Conservation (phyloP, 1,140 invertebrate species). For the Zaprionus africanus region DNA sequence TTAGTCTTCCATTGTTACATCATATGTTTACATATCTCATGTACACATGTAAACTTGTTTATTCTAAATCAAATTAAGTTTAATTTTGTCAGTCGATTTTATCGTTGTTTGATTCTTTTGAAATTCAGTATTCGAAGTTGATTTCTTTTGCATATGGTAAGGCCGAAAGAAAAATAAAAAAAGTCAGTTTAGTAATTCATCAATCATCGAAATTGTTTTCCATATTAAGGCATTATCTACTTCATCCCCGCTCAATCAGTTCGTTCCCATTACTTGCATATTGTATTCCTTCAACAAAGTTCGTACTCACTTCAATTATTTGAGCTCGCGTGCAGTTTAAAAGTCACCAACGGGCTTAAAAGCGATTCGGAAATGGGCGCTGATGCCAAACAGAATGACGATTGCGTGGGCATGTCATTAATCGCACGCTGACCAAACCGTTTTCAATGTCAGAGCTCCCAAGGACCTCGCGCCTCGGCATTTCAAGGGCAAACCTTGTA, state of each 20-base stretch:
- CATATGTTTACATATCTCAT: background rate
- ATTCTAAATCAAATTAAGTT: background rate
- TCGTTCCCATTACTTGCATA: constrained; percentile 2
- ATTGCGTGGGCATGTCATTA: constrained; percentile 12
- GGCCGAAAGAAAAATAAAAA: no score
- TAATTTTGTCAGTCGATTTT: background rate
- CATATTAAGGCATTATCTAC: constrained; percentile 2
- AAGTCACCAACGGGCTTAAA: constrained; percentile 8
- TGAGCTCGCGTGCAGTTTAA: constrained; percentile 18
- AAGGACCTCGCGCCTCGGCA: constrained; percentile 1
- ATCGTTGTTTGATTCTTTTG: background rate
- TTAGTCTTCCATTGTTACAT: background rate
- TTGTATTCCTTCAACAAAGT: constrained; percentile 6
- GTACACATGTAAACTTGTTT: background rate
- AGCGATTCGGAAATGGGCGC: constrained; percentile 20
- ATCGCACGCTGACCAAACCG: constrained; percentile 36
- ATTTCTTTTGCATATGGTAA: no score
- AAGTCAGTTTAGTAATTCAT: background rate
- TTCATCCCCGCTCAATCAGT: background rate
- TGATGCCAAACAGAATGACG: constrained; percentile 11
- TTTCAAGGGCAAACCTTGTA: background rate
- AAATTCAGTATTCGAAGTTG: no score
- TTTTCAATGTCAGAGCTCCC: constrained; percentile 37
- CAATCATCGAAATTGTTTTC: background rate
- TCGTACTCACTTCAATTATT: constrained; percentile 9